A percentile compares a stretch with the other conserved stretches of the same genome.
These are phyloP conservation scores for Microcaecilia unicolor DNA, from an alignment of 2,797 vertebrate species.

Conservation along the genomic window DNA sequence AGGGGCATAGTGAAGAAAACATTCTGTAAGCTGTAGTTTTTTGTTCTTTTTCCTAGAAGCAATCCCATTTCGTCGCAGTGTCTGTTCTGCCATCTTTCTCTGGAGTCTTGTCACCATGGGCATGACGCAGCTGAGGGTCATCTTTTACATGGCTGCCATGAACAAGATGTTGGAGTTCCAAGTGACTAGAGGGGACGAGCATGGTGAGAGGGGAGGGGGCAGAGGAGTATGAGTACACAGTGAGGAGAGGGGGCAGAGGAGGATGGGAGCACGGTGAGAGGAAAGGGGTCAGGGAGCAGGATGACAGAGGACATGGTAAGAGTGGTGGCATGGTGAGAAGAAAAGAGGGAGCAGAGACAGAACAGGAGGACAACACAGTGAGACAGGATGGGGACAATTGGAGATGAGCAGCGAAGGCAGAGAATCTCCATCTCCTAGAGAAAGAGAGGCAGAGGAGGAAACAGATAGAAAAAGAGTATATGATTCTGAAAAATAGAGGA, in stretches of 20 bases:
- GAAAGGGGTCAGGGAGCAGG: background rate
- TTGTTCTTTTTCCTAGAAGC: constrained; percentile 31
- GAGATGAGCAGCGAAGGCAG: too few species aligned
- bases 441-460: too few species aligned
- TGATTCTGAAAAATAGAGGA: rapidly evolving
- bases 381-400: too few species aligned
- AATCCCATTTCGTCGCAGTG: constrained; percentile 63
- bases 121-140: constrained; percentile 80
- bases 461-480: background rate
- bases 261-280: background rate
- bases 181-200: constrained; percentile 38
- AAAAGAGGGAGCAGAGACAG: too few species aligned
- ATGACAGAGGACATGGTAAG: background rate
- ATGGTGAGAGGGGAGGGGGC: constrained; percentile 43
- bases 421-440: too few species aligned
- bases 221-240: background rate
- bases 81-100: constrained; percentile 78
- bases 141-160: constrained; percentile 89
- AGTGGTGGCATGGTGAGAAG: background rate
- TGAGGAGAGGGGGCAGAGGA: background rate
- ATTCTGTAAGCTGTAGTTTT: rapidly evolving
- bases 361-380: too few species aligned
- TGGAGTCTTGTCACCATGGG: constrained; percentile 87
- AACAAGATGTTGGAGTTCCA: constrained; percentile 84
- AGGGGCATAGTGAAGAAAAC: background rate